phyloP scores from a whole-genome alignment of 2,797 vertebrate genomes.

The Pipistrellus kuhlii region DNA sequence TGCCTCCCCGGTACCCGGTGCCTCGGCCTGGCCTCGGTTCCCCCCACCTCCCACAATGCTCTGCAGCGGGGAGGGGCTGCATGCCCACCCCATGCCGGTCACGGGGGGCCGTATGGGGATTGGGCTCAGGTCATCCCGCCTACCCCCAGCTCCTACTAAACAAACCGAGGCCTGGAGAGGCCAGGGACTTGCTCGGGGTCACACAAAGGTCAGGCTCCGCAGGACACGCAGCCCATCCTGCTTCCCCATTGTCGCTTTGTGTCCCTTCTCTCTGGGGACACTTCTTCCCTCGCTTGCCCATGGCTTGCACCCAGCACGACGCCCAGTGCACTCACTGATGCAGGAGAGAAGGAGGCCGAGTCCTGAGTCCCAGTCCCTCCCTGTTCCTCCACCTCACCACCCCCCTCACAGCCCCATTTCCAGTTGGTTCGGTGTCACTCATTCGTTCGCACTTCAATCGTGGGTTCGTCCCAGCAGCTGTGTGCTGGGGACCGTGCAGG shows the following conservation, averaged over 20 bases:
- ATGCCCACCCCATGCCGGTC: not conserved
- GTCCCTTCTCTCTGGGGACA: rapidly evolving
- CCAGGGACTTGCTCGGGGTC: not conserved
- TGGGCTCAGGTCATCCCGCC: not conserved
- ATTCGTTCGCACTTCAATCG: not conserved
- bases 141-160: not conserved
- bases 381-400: not conserved
- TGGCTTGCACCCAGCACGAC: not conserved
- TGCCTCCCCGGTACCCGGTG: not conserved
- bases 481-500: not conserved
- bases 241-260: not conserved
- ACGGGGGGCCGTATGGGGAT: not conserved
- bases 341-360: not conserved
- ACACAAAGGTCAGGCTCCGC: not conserved
- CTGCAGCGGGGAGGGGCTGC: not conserved
- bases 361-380: not conserved
- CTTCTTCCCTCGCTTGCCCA: not conserved
- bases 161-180: not conserved
- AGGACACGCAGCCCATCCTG: not conserved
- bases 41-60: not conserved
- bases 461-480: not conserved
- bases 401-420: not conserved
- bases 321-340: not conserved
- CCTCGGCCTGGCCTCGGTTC: not conserved
- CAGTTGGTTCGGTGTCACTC: not conserved